Evolutionary conservation across 2,888 invertebrate genomes (phyloP).

Genomic region (Prosapia bicincta): DNA sequence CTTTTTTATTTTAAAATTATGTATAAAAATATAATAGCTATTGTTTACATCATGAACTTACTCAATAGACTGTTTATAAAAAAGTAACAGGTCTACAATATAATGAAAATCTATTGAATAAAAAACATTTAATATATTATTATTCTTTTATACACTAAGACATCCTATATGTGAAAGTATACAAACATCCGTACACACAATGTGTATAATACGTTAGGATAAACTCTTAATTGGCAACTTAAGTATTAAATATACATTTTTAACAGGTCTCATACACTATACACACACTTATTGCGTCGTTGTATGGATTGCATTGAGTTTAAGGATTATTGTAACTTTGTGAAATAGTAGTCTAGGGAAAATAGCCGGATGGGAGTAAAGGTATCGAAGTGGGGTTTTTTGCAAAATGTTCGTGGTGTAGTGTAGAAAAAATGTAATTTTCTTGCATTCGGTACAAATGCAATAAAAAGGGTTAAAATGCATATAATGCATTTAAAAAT

Average conservation of each 20-base stretch:
- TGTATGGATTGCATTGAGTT: no score
- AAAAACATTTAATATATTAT: neutral
- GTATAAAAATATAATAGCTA: neutral
- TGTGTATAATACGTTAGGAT: neutral
- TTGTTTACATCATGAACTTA: neutral
- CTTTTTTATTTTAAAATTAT: neutral
- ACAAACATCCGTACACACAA: neutral
- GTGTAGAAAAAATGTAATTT: no score
- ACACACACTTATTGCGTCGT: no score
- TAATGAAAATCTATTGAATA: neutral
- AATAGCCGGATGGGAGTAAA: no score
- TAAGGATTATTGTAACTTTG: no score
- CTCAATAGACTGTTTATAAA: neutral
- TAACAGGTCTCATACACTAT: no score
- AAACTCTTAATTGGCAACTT: neutral
- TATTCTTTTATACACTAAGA: neutral
- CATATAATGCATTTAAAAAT: no score
- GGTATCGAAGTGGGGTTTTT: no score
- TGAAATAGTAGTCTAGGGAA: no score
- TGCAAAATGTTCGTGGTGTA: no score
- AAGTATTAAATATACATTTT: neutral
- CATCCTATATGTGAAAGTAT: neutral
- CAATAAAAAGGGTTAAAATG: no score
- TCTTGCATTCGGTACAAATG: no score
- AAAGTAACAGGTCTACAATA: neutral